phyloP scores from a whole-genome alignment of 2,888 invertebrate species.

The Acronicta alni region DNA sequence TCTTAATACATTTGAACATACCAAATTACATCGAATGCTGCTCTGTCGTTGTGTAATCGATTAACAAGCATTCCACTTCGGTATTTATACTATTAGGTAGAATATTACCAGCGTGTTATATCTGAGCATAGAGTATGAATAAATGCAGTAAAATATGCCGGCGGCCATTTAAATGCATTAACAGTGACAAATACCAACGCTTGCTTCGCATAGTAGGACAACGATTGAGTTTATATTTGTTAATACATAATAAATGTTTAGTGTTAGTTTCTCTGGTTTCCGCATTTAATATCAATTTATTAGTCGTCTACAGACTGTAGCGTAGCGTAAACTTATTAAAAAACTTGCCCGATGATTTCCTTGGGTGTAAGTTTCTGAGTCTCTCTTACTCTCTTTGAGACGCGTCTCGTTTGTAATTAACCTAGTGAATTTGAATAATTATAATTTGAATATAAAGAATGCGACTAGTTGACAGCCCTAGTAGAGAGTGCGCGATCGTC shows the following conservation, averaged over 20 bases:
- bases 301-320: too few species aligned
- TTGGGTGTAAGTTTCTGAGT: not conserved
- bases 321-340: too few species aligned
- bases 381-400: not conserved
- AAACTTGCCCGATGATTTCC: not conserved
- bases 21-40: constrained; percentile 24
- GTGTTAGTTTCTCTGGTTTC: not conserved
- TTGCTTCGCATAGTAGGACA: constrained; percentile 28
- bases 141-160: constrained; percentile 49
- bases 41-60: constrained; percentile 36
- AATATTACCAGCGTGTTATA: constrained; percentile 43
- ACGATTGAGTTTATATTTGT: constrained; percentile 11
- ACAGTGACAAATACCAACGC: constrained; percentile 50
- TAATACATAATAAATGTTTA: not conserved
- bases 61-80: constrained; percentile 37
- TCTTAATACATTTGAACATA: constrained; percentile 16
- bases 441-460: constrained; percentile 31
- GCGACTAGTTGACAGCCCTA: constrained; percentile 59
- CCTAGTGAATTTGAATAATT: constrained; percentile 28
- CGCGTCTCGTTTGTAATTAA: not conserved
- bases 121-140: constrained; percentile 48
- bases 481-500: constrained; percentile 59
- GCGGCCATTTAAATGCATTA: constrained; percentile 49
- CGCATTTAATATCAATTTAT: too few species aligned
- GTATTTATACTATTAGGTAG: constrained; percentile 47